Base-by-base conservation (phyloP, 53 echinoderm and acorn worm genomes). In the Pentamera pediparva region DNA sequence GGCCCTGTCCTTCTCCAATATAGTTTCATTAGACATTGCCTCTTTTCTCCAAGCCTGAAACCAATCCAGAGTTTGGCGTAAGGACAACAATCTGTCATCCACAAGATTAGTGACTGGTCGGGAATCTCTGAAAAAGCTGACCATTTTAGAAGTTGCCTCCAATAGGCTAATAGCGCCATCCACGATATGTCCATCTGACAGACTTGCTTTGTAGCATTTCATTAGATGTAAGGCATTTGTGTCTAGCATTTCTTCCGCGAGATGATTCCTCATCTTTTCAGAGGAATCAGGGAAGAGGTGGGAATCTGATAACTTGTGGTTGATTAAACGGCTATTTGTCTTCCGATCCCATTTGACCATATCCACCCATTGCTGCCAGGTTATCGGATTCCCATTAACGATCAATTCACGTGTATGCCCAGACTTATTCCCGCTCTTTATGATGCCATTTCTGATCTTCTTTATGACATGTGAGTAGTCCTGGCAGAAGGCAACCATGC, bases 261-360 rank as follows among this genome's bases (percentile, higher is more conserved):
- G 76, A 21, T 76, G 61, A 39, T 60, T 76, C 15, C 76, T 29
- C 61, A 76, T 76, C 43, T 76, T 76, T 43, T 76, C 76, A n/a
- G 43, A 58, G 5, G 22, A 20, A 25, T 41, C 40, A 4, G 76
- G 76, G 38, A 43, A 59, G 0, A 59, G 7, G 2, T 60, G 58
- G 24, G 38, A 19, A 15, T 29, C 25, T 2, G 60, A 4, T 6
- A 76, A 26, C 45, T 76, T 76, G 39, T 76, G 39, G 20, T 76
- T 37, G 31, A 76, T 59, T 25, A 37, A 47, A 10, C 59, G 11
- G 41, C 58, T 76, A 39, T 76, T 59, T 3, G 61, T 37, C 3
- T 60, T 37, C 13, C 37, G 3, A 59, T 76, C 76, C 59, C 76
- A 76, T 32, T 39, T 59, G 1, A 17, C 58, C 17, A 61, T 61